Evolutionary conservation across 2,113 vertebrate species (phyloP), one percentile per base, ranked within the genome.

Genomic region (Condylura cristata): DNA sequence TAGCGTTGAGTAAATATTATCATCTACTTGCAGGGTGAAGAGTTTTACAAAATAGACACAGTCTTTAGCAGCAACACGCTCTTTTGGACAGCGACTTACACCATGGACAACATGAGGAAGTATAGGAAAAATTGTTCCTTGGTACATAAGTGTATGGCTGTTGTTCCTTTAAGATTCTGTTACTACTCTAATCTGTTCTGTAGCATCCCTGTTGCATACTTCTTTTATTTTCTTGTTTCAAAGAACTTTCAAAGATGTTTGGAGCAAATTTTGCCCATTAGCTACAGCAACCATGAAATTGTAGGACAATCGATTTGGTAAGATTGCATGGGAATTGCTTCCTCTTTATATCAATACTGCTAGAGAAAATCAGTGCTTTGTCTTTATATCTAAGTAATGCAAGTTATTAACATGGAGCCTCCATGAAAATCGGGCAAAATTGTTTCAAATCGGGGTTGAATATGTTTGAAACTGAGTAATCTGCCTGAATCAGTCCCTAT

Each of bases 391-490:
- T 58, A 82, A 92, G 58, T 70, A 94, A 90, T 76, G 8, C 22
- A 92, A 89, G 51, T 22, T 71, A 92, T 95, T 90, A 88, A 94
- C 71, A 87, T 93, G 65, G 86, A 93, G 63, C 58, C 91, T 82
- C 90, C 70, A 85, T 61, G 88, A 96, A 95, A 94, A 95, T 86
- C 20, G 28, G 74, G 41, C 74, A 88, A 83, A 96, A 86, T 96
- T 68, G 82, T 96, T 97, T 97, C 92, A 95, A 88, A 93, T 96
- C 92, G 46, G 80, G 6, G 28, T 96, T 93, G 72, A 95, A 95
- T 97, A 91, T 90, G 91, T 96, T 93, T 97, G 74, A 96, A 97
- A 91, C 74, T 93, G 94, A 74, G 91, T 96, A 96, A 91, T 78
- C 39, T 92, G 86, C 75, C 91, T 96, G 83, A 97, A 97, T 96